These are phyloP conservation scores for Puntigrus tetrazona DNA, from an alignment of 2,113 vertebrate species.

Conservation along the genomic window DNA sequence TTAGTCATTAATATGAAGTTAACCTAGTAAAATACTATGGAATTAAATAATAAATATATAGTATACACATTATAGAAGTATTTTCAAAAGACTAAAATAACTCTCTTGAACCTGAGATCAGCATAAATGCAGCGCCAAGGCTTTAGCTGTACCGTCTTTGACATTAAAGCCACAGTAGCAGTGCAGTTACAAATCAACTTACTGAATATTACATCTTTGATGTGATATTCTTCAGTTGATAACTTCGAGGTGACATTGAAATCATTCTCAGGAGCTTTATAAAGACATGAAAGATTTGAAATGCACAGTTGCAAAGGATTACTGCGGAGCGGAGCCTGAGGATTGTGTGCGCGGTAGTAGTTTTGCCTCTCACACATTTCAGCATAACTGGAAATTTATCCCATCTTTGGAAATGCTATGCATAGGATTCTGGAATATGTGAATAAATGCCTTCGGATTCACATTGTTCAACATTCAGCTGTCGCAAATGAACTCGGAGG, in stretches of 20 bases:
- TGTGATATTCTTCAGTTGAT: neutral
- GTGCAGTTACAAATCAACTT: neutral
- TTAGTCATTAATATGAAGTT: neutral
- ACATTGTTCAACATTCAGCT: constrained; percentile 16
- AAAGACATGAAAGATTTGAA: constrained; percentile 23
- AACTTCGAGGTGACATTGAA: constrained; percentile 14
- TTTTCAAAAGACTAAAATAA: too few species aligned
- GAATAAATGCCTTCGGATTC: neutral
- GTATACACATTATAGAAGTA: too few species aligned
- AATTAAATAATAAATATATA: too few species aligned
- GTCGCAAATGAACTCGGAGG: neutral
- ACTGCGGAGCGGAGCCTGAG: constrained; percentile 4
- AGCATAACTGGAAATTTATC: constrained; percentile 9
- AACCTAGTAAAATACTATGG: too few species aligned
- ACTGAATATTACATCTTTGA: neutral
- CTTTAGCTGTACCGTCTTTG: neutral
- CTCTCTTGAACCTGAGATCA: too few species aligned
- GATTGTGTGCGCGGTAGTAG: neutral
- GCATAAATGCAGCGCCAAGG: neutral
- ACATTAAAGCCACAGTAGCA: neutral
- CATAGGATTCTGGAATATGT: neutral
- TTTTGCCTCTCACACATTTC: constrained; percentile 2
- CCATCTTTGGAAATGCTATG: neutral
- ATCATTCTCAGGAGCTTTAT: constrained; percentile 20
- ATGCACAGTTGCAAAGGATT: constrained; percentile 34